These are phyloP conservation scores for Pentamera pediparva DNA, from an alignment of 53 echinoderm and acorn worm species.

Conservation along the genomic window DNA sequence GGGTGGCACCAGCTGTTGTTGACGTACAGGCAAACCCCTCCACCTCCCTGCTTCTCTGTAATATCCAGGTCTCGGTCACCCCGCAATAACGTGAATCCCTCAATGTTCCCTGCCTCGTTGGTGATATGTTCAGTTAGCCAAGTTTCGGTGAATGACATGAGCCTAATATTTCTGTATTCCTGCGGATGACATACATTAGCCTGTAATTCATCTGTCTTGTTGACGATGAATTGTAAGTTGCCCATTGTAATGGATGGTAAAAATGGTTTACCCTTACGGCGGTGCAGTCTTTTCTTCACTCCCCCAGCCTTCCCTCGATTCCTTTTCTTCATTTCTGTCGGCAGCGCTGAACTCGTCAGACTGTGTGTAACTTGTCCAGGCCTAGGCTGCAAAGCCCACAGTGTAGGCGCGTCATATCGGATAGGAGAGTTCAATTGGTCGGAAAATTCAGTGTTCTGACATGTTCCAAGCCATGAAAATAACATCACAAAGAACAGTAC, in stretches of 20 bases:
- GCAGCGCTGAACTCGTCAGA: background rate
- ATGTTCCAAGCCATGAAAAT: background rate
- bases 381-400: background rate
- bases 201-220: constrained; percentile 4
- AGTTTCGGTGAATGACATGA: constrained; percentile 20
- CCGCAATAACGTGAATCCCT: constrained; percentile 11
- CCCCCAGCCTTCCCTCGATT: constrained; percentile 2
- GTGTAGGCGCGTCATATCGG: background rate
- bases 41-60: background rate
- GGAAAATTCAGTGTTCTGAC: background rate
- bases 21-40: constrained; percentile 29
- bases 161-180: background rate
- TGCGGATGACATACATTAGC: background rate
- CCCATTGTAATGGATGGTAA: constrained; percentile 15
- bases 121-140: background rate
- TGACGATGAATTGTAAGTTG: background rate
- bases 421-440: background rate
- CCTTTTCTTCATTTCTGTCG: constrained; percentile 10
- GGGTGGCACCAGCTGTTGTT: background rate
- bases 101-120: background rate
- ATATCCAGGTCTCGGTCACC: constrained; percentile 11
- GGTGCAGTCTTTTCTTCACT: constrained; percentile 2
- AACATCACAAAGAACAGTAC: background rate
- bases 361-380: background rate
- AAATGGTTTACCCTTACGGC: constrained; percentile 9